A percentile compares a stretch with the other conserved stretches of the same genome.
Conservation (phyloP, 1,140 invertebrate genomes). For the Brachionus rubens region DNA sequence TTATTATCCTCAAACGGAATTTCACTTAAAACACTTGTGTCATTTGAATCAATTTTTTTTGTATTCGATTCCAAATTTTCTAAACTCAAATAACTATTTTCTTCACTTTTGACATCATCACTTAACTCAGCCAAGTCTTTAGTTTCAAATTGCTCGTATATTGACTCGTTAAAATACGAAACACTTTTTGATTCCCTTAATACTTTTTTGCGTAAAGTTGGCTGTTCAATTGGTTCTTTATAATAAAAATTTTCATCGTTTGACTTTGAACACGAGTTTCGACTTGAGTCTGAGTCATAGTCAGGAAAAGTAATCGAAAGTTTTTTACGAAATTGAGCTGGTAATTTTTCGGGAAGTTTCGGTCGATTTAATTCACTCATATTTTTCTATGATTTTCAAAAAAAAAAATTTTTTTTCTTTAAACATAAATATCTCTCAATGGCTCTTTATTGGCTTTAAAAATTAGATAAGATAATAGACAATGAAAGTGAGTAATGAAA, state of each 20-base stretch:
- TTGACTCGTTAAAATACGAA: neutral
- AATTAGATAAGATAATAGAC: too few species aligned
- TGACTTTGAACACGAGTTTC: neutral
- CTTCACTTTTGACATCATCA: neutral
- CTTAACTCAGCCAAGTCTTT: neutral
- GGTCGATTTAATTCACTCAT: neutral
- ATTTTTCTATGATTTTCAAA: neutral
- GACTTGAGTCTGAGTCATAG: neutral
- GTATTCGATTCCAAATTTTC: neutral
- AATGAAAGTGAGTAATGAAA: too few species aligned
- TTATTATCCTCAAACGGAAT: neutral
- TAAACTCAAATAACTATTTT: conserved; percentile 3
- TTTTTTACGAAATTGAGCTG: conserved; percentile 4
- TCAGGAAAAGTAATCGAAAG: conserved; percentile 15
- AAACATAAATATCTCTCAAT: too few species aligned
- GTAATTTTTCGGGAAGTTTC: neutral
- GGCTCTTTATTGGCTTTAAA: too few species aligned
- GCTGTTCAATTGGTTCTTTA: neutral
- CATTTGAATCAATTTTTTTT: neutral
- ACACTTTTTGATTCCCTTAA: neutral
- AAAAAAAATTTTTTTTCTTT: neutral
- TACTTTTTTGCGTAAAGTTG: neutral
- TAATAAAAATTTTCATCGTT: neutral
- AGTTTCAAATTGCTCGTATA: neutral
- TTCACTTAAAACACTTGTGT: neutral